Evolutionary conservation across 2,888 invertebrate genomes (phyloP).

Genomic region (Ditula angustiorana): DNA sequence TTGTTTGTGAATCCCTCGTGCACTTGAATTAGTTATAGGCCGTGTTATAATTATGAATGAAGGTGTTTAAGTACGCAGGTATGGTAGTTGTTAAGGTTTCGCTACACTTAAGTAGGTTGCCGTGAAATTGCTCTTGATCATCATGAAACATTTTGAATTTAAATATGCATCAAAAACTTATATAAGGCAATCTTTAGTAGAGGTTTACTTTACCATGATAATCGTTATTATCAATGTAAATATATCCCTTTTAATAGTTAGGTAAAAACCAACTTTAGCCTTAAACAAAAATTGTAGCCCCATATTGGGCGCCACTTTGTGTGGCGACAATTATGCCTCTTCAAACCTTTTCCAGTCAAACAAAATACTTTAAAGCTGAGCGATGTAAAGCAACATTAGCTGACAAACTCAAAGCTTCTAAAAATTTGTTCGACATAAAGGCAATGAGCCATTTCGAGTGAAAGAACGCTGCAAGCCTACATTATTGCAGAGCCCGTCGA

Average conservation of each 20-base stretch:
- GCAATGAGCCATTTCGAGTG: constrained; percentile 34
- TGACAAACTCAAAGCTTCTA: constrained; percentile 17
- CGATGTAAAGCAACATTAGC: constrained; percentile 18
- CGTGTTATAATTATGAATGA: constrained; percentile 23
- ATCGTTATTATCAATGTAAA: too few species aligned
- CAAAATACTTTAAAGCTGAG: constrained; percentile 1
- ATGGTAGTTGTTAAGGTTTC: constrained; percentile 17
- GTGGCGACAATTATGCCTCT: not conserved
- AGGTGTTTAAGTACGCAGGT: constrained; percentile 25
- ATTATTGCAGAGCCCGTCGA: constrained; percentile 28
- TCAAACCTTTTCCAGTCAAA: not conserved
- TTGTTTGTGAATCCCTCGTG: constrained; percentile 14
- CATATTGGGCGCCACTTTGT: constrained; percentile 48
- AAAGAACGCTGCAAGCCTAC: constrained; percentile 22
- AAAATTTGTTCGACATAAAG: constrained; percentile 25
- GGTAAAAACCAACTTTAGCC: not conserved
- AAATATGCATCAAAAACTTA: too few species aligned
- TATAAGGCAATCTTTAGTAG: too few species aligned
- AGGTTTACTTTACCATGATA: too few species aligned
- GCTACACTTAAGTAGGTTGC: not conserved
- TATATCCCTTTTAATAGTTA: too few species aligned
- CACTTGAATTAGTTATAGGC: constrained; percentile 23
- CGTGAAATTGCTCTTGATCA: too few species aligned
- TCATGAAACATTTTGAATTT: too few species aligned
- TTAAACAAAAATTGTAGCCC: constrained; percentile 14